phyloP scores from a whole-genome alignment of 2,888 invertebrate species.

The Malachius bipustulatus region DNA sequence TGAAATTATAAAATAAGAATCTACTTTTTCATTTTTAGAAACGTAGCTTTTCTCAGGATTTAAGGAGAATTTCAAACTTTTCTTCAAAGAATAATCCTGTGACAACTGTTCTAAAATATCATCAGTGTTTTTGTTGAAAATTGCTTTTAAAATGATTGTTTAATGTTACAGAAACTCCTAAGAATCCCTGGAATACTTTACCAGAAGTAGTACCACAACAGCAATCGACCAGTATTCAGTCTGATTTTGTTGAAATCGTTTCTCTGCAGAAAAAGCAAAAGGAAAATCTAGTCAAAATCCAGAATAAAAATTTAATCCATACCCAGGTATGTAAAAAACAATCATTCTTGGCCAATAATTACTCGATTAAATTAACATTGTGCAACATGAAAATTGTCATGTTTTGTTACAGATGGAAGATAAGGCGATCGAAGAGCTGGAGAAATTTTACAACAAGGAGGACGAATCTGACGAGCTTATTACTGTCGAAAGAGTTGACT shows the following conservation, averaged over 20 bases:
- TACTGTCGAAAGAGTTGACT: constrained; percentile 52
- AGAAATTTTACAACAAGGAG: constrained; percentile 59
- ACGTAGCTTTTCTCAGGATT: no score
- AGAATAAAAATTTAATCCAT: constrained; percentile 57
- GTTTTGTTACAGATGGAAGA: constrained; percentile 58
- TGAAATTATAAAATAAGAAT: no score
- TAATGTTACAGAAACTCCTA: constrained; percentile 27
- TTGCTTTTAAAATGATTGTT: no score
- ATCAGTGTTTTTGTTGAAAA: no score
- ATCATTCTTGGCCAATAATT: constrained; percentile 1
- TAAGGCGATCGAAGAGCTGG: constrained; percentile 69
- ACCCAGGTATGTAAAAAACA: constrained; percentile 51
- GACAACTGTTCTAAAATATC: no score
- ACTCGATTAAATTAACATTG: no score
- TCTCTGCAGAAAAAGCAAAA: constrained; percentile 62
- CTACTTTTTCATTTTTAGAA: no score
- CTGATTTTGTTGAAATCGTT: constrained; percentile 47
- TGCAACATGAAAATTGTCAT: no score
- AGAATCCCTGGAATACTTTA: constrained; percentile 38
- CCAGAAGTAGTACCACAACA: constrained; percentile 31
- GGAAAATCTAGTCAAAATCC: constrained; percentile 57
- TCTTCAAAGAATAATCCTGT: no score
- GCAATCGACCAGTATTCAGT: constrained; percentile 24
- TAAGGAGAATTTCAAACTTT: no score
- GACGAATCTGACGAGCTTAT: constrained; percentile 61